These are phyloP conservation scores for Hirtodrosophila duncani DNA, from an alignment of 2,888 invertebrate genomes.

Conservation along the genomic window DNA sequence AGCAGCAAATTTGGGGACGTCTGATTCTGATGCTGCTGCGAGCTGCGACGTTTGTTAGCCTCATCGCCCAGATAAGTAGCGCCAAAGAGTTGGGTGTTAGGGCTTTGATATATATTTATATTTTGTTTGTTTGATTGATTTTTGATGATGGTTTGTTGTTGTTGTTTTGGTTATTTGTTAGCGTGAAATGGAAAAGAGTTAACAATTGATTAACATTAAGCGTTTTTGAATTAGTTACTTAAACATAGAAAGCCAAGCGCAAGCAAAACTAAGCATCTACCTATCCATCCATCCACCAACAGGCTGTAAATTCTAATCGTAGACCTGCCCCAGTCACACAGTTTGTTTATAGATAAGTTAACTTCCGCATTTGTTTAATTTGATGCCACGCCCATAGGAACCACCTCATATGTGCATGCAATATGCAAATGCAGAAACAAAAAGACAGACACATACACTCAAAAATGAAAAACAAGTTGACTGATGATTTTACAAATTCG, in stretches of 20 bases:
- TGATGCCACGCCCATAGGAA: slow-evolving; percentile 23
- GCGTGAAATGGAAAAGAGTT: no score
- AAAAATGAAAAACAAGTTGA: no score
- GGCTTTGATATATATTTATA: slow-evolving; percentile 65
- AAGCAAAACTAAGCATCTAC: no score
- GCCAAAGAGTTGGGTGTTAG: slow-evolving; percentile 78
- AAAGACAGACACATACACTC: no score
- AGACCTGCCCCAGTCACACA: no score
- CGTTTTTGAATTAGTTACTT: no score
- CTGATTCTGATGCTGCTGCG: slow-evolving; percentile 27
- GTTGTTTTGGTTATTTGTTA: slow-evolving; percentile 27
- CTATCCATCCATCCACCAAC: no score
- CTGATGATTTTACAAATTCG: no score
- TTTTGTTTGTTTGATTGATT: slow-evolving; percentile 24
- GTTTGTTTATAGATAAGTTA: slow-evolving; percentile 42
- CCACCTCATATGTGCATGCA: slow-evolving; percentile 59
- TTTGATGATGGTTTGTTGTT: slow-evolving; percentile 25
- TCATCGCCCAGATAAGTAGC: slow-evolving; percentile 76
- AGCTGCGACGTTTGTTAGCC: slow-evolving; percentile 55
- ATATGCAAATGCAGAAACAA: slow-evolving; percentile 70
- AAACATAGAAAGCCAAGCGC: no score
- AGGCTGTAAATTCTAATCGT: no score
- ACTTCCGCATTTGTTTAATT: slow-evolving; percentile 46
- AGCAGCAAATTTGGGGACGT: slow-evolving; percentile 53
- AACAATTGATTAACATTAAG: no score